These are phyloP conservation scores for Ctena decussata DNA, from an alignment of 2,888 invertebrate genomes.

Conservation along the genomic window DNA sequence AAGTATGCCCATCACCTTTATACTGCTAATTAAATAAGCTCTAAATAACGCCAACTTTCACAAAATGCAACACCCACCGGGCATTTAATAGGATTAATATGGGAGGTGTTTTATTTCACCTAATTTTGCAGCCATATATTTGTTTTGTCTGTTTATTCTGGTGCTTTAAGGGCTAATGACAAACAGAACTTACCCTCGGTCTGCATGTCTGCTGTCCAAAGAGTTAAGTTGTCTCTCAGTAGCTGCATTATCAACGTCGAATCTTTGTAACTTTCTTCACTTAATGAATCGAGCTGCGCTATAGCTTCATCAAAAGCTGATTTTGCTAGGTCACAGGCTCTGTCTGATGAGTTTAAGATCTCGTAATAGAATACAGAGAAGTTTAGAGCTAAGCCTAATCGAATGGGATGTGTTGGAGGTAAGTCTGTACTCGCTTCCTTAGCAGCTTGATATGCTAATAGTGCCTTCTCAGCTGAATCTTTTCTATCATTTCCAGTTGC, in stretches of 20 bases:
- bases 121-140: too few relatives aligned
- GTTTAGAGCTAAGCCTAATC: conserved; percentile 98
- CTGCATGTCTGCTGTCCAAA: conserved; percentile 99
- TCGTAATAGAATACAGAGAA: conserved; percentile 99
- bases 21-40: too few relatives aligned
- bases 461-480: conserved; percentile 98
- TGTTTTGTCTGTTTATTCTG: too few relatives aligned
- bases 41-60: too few relatives aligned
- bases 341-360: conserved; percentile 99
- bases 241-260: conserved; percentile 99
- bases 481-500: conserved; percentile 98
- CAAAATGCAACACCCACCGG: too few relatives aligned
- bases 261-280: conserved; percentile 99
- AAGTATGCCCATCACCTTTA: too few relatives aligned
- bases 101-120: too few relatives aligned
- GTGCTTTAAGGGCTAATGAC: too few relatives aligned
- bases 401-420: conserved; percentile 98
- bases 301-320: conserved; percentile 99
- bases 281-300: conserved; percentile 98
- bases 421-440: conserved; percentile 99
- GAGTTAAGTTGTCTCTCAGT: conserved; percentile 99
- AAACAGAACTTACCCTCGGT: conserved; percentile 73
- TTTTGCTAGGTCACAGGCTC: conserved; percentile 99
- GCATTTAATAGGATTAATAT: too few relatives aligned
- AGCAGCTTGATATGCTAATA: conserved; percentile 98